Evolutionary conservation across 2,888 invertebrate species (phyloP).

Genomic region (Cistogaster globosa): DNA sequence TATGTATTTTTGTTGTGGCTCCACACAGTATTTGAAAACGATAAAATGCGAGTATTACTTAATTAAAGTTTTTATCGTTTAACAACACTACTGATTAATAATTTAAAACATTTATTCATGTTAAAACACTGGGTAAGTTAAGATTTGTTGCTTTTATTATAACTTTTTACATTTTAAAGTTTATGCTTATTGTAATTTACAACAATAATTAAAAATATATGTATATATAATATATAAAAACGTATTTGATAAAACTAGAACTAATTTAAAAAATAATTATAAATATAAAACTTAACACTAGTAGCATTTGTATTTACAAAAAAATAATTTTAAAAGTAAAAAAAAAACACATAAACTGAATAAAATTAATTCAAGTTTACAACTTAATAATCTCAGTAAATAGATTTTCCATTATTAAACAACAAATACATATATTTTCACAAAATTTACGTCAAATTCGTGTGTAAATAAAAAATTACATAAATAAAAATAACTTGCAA

Average conservation of each 20-base stretch:
- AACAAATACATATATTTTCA: constrained; percentile 30
- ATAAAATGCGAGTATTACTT: not conserved
- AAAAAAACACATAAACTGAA: constrained; percentile 40
- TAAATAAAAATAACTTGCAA: constrained; percentile 61
- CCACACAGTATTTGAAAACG: not conserved
- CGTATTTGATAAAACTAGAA: constrained; percentile 38
- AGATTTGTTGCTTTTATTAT: constrained; percentile 29
- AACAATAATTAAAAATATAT: not conserved
- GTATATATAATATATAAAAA: constrained; percentile 13
- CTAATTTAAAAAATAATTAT: constrained; percentile 19
- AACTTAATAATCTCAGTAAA: constrained; percentile 55
- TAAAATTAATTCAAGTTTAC: constrained; percentile 52
- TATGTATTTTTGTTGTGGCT: not conserved
- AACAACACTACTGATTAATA: too few relatives aligned
- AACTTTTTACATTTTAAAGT: constrained; percentile 46
- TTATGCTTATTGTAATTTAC: constrained; percentile 42
- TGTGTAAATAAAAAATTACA: constrained; percentile 9
- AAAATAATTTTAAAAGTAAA: constrained; percentile 34
- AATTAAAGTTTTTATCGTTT: too few relatives aligned
- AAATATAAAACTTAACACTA: constrained; percentile 58
- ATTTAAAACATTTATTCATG: not conserved
- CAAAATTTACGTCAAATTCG: constrained; percentile 26
- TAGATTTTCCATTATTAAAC: constrained; percentile 14
- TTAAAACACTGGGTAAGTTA: constrained; percentile 26
- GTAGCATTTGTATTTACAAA: constrained; percentile 59